Evolutionary conservation across 2,797 vertebrate genomes (phyloP).

Genomic region (Rhyacichthys aspro): DNA sequence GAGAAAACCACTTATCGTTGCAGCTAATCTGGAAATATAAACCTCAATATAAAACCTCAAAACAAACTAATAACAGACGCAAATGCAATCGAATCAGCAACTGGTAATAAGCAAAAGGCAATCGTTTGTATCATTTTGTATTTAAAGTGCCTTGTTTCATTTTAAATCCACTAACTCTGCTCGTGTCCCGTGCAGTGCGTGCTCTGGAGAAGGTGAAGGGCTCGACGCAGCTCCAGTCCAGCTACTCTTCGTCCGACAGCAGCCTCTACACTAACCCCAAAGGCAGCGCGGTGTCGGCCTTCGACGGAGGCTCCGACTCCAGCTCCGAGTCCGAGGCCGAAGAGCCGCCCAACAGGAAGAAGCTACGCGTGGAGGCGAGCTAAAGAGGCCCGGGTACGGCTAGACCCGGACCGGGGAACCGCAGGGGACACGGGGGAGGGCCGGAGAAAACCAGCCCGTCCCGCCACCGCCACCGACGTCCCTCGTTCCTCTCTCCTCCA

Average conservation of each 20-base stretch:
- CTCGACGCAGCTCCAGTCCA: constrained; percentile 91
- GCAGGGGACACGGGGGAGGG: constrained; percentile 31
- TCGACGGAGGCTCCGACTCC: constrained; percentile 96
- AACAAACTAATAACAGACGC: no score
- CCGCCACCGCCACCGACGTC: not conserved
- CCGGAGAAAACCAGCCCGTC: constrained; percentile 37
- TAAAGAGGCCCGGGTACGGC: constrained; percentile 64
- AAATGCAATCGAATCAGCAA: no score
- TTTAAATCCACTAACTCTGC: no score
- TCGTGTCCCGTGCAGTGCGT: constrained; percentile 81
- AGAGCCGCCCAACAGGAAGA: constrained; percentile 93
- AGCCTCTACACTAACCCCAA: constrained; percentile 99
- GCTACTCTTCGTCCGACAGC: constrained; percentile 93
- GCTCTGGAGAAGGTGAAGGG: constrained; percentile 98
- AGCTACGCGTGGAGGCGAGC: constrained; percentile 93
- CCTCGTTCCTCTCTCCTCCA: constrained; percentile 25
- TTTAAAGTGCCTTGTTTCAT: no score
- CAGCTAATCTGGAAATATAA: no score
- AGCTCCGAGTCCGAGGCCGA: constrained; percentile 95
- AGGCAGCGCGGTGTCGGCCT: constrained; percentile 97
- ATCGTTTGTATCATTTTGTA: no score
- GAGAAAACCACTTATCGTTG: no score
- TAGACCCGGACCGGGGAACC: constrained; percentile 10
- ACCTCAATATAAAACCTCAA: no score
- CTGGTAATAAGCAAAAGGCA: no score